These are phyloP conservation scores for Okamejei kenojei DNA, from an alignment of 2,797 vertebrate species.

Conservation along the genomic window DNA sequence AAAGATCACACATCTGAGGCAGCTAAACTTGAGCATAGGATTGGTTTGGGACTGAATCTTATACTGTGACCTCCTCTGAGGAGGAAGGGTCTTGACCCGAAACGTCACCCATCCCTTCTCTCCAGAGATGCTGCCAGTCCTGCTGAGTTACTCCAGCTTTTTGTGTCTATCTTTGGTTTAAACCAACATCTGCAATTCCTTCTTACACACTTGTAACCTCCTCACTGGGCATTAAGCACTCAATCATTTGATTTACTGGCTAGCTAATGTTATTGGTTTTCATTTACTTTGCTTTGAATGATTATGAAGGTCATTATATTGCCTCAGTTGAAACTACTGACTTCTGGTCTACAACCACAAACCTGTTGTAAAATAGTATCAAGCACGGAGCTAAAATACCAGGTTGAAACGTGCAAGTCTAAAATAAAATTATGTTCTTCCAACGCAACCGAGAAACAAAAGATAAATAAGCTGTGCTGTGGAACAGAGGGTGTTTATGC, in stretches of 20 bases:
- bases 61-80: too few relatives aligned
- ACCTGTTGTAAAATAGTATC: neutral
- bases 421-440: neutral
- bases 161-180: too few relatives aligned
- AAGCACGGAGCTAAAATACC: neutral
- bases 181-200: too few relatives aligned
- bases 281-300: constrained; percentile 1
- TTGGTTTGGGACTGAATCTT: neutral
- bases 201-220: neutral
- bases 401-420: neutral
- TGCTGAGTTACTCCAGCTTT: too few relatives aligned
- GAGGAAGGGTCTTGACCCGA: too few relatives aligned
- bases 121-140: too few relatives aligned
- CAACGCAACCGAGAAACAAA: neutral
- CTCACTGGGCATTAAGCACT: neutral
- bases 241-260: neutral
- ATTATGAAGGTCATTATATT: neutral
- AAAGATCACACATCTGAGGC: neutral
- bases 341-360: neutral
- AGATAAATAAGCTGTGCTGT: neutral
- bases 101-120: too few relatives aligned
- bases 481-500: constrained; percentile 10
- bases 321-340: neutral
- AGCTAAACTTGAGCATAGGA: neutral
- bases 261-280: constrained; percentile 21